Evolutionary conservation across 30 jellyfish, hydroid and myxozoan species (phyloP), one percentile per base, ranked within the genome.

Genomic region (Turritopsis rubra): DNA sequence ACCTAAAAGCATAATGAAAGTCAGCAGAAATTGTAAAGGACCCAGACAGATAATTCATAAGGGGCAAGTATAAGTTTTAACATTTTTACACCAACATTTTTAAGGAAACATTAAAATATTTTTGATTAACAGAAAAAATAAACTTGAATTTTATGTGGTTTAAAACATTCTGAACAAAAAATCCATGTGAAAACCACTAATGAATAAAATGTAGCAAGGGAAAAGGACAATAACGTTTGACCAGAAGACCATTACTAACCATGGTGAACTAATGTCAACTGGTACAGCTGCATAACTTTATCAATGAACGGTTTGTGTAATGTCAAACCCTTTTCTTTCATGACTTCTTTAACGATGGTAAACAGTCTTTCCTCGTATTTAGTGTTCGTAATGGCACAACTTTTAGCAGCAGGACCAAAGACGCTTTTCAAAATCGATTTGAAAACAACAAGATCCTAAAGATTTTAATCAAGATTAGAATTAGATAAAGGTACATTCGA

Each of bases 401-500:
- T n/a, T n/a, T 90, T 92, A n/a, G 75, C n/a, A 1, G 83, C 85
- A 23, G 71, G 73, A 8, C 92, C 94, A 71, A 90, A 90, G 0
- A 90, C 95, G 75, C 85, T 89, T 76, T 72, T 82, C 20, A 75
- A 82, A 25, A 82, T 31, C 18, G 95, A 81, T 53, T 65, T 53
- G 80, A 90, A 83, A 18, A 90, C 79, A 53, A 90, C 92, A 71
- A 81, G 88, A 18, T 90, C 91, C 97, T 90, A 28, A 19, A 80
- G 41, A 19, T n/a, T n/a, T 41, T 41, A 13, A 41, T 13, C 5
- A 5, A 41, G 60, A 41, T 41, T 18, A 18, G 25, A 8, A n/a
- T 1, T 1, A 66, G 29, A 16, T 8, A 18, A 9, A 41, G 88
- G 52, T 28, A 71, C 8, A 18, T n/a, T 16, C 8, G 84, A 28